phyloP scores from a whole-genome alignment of 2,797 vertebrate species.

The Sebastes elongatus region DNA sequence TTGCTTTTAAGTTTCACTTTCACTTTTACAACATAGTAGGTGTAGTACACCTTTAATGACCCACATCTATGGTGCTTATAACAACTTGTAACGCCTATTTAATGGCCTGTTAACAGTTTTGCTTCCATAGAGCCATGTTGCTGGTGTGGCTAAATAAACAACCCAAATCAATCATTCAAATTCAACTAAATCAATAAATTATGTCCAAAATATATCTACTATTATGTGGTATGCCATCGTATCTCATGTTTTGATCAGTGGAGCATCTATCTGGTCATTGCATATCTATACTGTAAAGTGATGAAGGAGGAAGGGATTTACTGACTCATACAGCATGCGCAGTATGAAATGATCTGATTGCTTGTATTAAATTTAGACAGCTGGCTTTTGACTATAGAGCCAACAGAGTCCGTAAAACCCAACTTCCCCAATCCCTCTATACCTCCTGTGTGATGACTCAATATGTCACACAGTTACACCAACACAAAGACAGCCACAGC shows the following conservation, averaged over 20 bases:
- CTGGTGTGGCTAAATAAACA: neutral
- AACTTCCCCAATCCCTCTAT: slow-evolving; percentile 38
- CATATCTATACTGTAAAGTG: slow-evolving; percentile 64
- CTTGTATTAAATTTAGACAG: neutral
- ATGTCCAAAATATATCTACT: neutral
- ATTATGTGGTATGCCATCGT: neutral
- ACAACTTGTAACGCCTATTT: no score
- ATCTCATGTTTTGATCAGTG: neutral
- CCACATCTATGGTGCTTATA: no score
- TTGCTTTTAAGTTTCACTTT: no score
- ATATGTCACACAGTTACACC: slow-evolving; percentile 39
- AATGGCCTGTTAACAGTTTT: no score
- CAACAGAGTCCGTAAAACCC: slow-evolving; percentile 44
- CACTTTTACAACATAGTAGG: no score
- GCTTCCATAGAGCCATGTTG: neutral
- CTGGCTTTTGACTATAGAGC: neutral
- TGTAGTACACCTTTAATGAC: no score
- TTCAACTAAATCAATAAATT: neutral
- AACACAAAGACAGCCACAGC: slow-evolving; percentile 29
- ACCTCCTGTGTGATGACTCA: slow-evolving; percentile 44
- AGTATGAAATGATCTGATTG: neutral
- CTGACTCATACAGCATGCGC: neutral
- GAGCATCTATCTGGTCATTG: slow-evolving; percentile 61
- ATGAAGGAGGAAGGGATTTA: slow-evolving; percentile 54
- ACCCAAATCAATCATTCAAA: neutral